Evolutionary conservation across 2,113 vertebrate genomes (phyloP).

Genomic region (Grallaria varia): DNA sequence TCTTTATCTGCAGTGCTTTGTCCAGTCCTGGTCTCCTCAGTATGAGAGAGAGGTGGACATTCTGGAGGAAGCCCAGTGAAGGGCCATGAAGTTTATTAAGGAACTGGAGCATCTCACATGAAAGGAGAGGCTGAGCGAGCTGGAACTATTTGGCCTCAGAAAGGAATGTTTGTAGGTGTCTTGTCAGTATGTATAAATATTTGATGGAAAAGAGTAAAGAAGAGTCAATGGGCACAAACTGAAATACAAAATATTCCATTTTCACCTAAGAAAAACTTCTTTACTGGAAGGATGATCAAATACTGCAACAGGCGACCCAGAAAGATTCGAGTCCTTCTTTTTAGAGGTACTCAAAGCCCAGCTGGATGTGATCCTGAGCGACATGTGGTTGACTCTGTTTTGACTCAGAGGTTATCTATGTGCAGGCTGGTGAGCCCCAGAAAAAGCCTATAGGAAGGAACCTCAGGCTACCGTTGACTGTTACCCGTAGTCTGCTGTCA

Average conservation of each 20-base stretch:
- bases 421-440: neutral
- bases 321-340: neutral
- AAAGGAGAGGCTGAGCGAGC: neutral
- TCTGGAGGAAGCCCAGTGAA: neutral
- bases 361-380: neutral
- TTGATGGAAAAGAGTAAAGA: neutral
- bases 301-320: neutral
- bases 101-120: neutral
- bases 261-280: neutral
- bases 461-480: neutral
- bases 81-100: neutral
- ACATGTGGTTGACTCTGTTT: neutral
- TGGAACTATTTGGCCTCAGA: neutral
- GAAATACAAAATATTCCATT: neutral
- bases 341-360: neutral
- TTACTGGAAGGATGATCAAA: neutral
- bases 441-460: neutral
- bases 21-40: neutral
- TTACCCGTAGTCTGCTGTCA: neutral
- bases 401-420: neutral
- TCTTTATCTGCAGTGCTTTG: neutral
- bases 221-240: neutral
- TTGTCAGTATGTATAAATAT: neutral
- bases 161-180: neutral
- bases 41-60: neutral